phyloP scores from a whole-genome alignment of 2,113 vertebrate species.

The Dicaeum eximium region DNA sequence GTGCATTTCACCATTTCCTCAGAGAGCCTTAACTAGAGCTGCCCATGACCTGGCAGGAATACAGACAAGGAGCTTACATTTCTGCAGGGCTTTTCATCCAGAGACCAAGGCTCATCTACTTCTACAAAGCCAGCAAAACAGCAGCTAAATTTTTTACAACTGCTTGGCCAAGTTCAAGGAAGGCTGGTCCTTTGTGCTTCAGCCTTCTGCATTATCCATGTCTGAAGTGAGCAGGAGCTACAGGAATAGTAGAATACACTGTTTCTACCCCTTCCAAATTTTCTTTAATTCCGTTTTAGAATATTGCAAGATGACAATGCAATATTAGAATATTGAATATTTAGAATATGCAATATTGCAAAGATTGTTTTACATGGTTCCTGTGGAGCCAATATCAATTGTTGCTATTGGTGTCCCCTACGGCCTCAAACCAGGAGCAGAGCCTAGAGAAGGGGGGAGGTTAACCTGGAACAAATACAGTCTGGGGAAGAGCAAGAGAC shows the following conservation, averaged over 20 bases:
- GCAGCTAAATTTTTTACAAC: not conserved
- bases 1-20: not conserved
- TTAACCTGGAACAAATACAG: not conserved
- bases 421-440: not conserved
- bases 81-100: slow-evolving; percentile 9
- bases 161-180: not conserved
- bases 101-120: not conserved
- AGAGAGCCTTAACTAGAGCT: not conserved
- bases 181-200: not conserved
- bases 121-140: not conserved
- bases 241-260: not conserved
- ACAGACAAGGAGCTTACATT: slow-evolving; percentile 4
- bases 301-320: not conserved
- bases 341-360: no score
- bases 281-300: not conserved
- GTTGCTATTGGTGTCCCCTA: not conserved
- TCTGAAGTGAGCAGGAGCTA: not conserved
- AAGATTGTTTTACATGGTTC: not conserved
- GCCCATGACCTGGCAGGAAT: not conserved
- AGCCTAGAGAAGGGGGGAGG: not conserved
- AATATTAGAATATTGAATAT: no score
- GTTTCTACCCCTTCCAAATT: not conserved
- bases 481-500: not conserved
- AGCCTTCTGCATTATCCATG: not conserved
- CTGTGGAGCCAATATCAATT: not conserved